Evolutionary conservation across 2,888 invertebrate species (phyloP).

Genomic region (Rutpela maculata): DNA sequence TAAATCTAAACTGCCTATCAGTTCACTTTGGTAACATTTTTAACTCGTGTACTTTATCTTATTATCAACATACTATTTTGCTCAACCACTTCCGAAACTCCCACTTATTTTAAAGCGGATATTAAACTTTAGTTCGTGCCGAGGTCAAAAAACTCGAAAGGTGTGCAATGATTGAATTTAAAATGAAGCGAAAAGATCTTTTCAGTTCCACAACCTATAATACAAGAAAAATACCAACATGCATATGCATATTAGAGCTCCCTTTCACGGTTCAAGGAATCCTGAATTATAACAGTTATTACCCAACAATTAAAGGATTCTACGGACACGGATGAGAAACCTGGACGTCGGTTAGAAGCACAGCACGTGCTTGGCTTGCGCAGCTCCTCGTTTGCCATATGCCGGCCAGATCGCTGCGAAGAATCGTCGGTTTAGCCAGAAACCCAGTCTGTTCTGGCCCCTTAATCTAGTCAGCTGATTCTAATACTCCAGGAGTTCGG

Average conservation of each 20-base stretch:
- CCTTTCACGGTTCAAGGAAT: constrained; percentile 36
- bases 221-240: neutral
- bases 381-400: constrained; percentile 65
- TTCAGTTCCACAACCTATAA: neutral
- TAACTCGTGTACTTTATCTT: too few species aligned
- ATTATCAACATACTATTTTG: too few species aligned
- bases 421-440: constrained; percentile 10
- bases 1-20: too few species aligned
- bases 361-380: constrained; percentile 51
- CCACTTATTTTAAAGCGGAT: neutral
- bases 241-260: neutral
- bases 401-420: constrained; percentile 53
- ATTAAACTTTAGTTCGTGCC: neutral
- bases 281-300: constrained; percentile 43
- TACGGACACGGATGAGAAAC: constrained; percentile 56
- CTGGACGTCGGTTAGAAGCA: constrained; percentile 43
- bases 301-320: constrained; percentile 56
- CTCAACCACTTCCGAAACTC: too few species aligned
- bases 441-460: constrained; percentile 28
- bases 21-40: too few species aligned
- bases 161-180: neutral
- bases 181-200: neutral
- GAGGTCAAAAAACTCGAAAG: neutral
- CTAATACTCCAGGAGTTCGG: too few species aligned
- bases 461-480: constrained; percentile 33